These are phyloP conservation scores for Agapornis roseicollis DNA, from an alignment of 2,113 vertebrate species.

Conservation along the genomic window DNA sequence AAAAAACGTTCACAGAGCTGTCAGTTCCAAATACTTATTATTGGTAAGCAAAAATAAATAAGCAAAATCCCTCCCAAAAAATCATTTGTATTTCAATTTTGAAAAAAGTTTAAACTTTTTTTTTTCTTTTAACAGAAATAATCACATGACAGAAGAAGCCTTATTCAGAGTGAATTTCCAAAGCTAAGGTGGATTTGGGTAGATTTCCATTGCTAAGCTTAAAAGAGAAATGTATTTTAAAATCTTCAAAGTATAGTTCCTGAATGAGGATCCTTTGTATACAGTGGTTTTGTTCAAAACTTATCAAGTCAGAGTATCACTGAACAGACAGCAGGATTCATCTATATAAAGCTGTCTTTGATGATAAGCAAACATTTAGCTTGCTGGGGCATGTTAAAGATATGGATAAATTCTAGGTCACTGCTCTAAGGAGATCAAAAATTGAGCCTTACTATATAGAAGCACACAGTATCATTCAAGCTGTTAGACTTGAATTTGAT, in stretches of 20 bases:
- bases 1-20: neutral
- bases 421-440: conserved; percentile 44
- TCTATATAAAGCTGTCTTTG: conserved; percentile 42
- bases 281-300: neutral
- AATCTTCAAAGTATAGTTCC: neutral
- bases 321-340: neutral
- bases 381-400: conserved; percentile 21
- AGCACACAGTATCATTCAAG: conserved; percentile 12
- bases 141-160: neutral
- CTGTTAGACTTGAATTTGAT: conserved; percentile 27
- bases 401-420: conserved; percentile 35
- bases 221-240: neutral
- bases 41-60: neutral
- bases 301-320: neutral
- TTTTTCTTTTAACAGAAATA: neutral
- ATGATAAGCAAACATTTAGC: conserved; percentile 45
- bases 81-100: neutral
- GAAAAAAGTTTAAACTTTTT: neutral
- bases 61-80: neutral
- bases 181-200: neutral
- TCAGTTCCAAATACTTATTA: neutral
- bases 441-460: conserved; percentile 24
- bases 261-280: neutral
- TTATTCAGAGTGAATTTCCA: neutral
- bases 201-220: neutral